Conservation (phyloP, 2,797 vertebrate species). For the Cirrhinus molitorella region DNA sequence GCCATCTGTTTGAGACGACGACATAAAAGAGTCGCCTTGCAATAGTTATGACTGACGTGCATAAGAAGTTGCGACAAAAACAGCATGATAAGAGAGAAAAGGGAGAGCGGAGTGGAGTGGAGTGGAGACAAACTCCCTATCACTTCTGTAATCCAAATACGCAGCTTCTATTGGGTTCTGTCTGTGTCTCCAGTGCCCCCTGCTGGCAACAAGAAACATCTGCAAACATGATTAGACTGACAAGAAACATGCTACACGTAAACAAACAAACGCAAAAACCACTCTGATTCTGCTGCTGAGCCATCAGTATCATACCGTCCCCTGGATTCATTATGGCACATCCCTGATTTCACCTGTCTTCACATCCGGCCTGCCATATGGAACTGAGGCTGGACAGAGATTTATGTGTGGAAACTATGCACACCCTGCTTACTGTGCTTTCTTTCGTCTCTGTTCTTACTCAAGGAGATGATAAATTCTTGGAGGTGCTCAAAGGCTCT, state of each 20-base stretch:
- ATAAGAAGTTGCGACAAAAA: constrained; percentile 63
- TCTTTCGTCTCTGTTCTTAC: constrained; percentile 58
- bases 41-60: constrained; percentile 69
- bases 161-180: constrained; percentile 44
- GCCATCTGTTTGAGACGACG: constrained; percentile 66
- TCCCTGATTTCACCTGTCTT: constrained; percentile 67
- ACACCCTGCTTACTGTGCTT: constrained; percentile 54
- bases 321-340: constrained; percentile 57
- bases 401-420: constrained; percentile 68
- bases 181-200: constrained; percentile 77
- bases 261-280: constrained; percentile 25
- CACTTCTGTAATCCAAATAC: constrained; percentile 52
- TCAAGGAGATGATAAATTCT: constrained; percentile 69
- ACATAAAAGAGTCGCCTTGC: constrained; percentile 58
- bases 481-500: constrained; percentile 61
- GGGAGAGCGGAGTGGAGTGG: constrained; percentile 36
- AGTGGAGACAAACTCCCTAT: constrained; percentile 48
- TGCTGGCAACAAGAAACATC: constrained; percentile 66
- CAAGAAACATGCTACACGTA: constrained; percentile 6
- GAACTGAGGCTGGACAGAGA: constrained; percentile 69
- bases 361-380: constrained; percentile 73
- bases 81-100: constrained; percentile 28
- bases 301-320: constrained; percentile 38
- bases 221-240: constrained; percentile 18
- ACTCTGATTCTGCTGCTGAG: constrained; percentile 65